Evolutionary conservation across 2,113 vertebrate species (phyloP).

Genomic region (Microtus ochrogaster): DNA sequence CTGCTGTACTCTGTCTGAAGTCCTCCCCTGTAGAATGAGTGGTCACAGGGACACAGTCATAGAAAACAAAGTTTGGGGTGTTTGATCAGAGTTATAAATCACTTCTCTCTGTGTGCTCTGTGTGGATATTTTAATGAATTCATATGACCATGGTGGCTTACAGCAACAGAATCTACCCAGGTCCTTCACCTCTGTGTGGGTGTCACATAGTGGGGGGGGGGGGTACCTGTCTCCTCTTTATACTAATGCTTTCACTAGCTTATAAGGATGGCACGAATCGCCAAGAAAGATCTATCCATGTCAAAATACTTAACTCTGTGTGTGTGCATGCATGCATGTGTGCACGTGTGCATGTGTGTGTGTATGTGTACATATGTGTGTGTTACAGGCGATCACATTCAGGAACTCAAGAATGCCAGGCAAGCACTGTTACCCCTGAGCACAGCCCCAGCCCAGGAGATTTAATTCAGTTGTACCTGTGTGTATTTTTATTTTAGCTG

Average conservation of each 20-base stretch:
- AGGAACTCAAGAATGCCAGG: not conserved
- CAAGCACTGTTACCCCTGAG: not conserved
- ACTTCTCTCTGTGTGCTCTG: not conserved
- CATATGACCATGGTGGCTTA: not conserved
- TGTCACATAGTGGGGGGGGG: too few relatives aligned
- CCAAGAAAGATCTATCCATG: too few relatives aligned
- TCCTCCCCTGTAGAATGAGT: not conserved
- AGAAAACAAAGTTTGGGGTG: not conserved
- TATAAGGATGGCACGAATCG: too few relatives aligned
- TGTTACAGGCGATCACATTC: not conserved
- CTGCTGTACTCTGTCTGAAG: not conserved
- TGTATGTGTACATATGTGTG: too few relatives aligned
- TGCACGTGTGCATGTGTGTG: too few relatives aligned
- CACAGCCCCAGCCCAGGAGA: not conserved
- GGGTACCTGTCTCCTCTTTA: too few relatives aligned
- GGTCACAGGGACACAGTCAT: not conserved
- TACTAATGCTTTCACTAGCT: too few relatives aligned
- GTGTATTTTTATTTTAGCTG: not conserved
- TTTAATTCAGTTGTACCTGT: not conserved
- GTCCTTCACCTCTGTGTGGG: not conserved
- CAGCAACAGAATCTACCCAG: not conserved
- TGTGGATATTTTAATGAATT: not conserved
- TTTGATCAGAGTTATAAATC: not conserved
- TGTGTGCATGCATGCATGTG: too few relatives aligned
- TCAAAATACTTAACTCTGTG: too few relatives aligned